Evolutionary conservation across 2,113 vertebrate genomes (phyloP), one percentile per base, ranked within the genome.

Genomic region (Phasianus colchicus): DNA sequence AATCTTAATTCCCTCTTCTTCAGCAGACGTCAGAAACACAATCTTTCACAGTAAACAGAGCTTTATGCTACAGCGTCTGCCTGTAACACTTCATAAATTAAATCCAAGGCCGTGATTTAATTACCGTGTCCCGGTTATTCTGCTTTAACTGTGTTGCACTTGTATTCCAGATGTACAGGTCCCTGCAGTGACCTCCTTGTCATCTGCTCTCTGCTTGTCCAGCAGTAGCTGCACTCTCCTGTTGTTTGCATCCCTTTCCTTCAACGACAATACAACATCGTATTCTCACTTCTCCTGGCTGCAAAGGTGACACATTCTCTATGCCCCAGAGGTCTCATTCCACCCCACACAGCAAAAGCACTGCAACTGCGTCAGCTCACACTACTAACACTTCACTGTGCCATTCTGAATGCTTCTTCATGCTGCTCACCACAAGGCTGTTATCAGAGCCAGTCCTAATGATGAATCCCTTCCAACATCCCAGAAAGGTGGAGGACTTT

Each of bases 51-150:
- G 93, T 78, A 95, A 94, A 96, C 93, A 94, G 85, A 86, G 88
- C 52, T 94, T 83, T 72, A 55, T 90, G 71, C 92, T 91, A 77
- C 67, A 90, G 84, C 32, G 58, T 90, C 88, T 94, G 96, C 75
- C 91, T 93, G 80, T 75, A 93, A 96, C 94, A 95, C 92, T 95
- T 93, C 82, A 95, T 90, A 95, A 96, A 97, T 96, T 93, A 85
- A 96, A 96, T 96, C 82, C 80, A 91, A 88, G 69, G 36, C 86
- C 6, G 1, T 76, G 88, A 96, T 95, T 94, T 96, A 91, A 97
- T 97, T 96, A 95, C 77, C 36, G 69, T 4, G 27, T 87, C 86
- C 88, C 85, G 86, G 79, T 93, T 95, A 95, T 75, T 94, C 84
- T 79, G 88, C 89, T 92, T 96, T 80, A 91, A 73, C 92, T 66